Base-by-base conservation (phyloP, 2,113 vertebrate species). In the Laticauda laticaudata region DNA sequence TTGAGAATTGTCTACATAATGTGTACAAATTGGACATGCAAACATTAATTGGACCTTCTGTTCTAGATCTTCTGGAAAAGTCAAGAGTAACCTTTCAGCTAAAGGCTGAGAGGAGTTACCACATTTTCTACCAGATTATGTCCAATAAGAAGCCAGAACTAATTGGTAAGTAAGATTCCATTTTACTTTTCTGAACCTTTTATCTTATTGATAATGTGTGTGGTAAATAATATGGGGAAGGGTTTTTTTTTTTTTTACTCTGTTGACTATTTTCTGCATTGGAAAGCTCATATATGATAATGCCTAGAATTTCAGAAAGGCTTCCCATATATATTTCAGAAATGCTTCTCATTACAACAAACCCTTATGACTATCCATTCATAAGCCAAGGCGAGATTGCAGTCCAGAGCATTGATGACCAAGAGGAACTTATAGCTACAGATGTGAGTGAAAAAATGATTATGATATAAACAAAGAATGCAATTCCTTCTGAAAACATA, bases 121-220 rank as follows among this genome's bases (percentile, higher is more conserved):
- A 99, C 94, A 99, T 99, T 96, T 99, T 99, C 97, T 99, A 99
- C 94, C 99, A 99, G 97, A 99, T 99, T 94, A 97, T 99, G 90
- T 99, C 98, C 61, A 98, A 98, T 51, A 98, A 96, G 97, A 99
- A 98, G 96, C 98, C 98, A 0, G 98, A 99, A 92, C 97, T 99
- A 87, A 97, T 99, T 57, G 99, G 98, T 99, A 90, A 97, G 97
- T 93, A 93, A 5, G 93, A 53, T 55, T 92, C 39, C 23, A 87
- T 92, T 88, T 69, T 92, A 54, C 7, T 5, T 85, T 92, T 2
- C 56, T 75, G 87, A 92, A 92, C 1, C 3, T 81, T 81, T 81
- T n/a, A 81, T 81, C 18, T 23, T 81, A 81, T 81, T 81, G 75
- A 81, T 81, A 81, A 81, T 81, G 34, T 0, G 3, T 43, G 75